Conservation (phyloP, 2,888 invertebrate genomes). For the Diachrysia chrysitis region DNA sequence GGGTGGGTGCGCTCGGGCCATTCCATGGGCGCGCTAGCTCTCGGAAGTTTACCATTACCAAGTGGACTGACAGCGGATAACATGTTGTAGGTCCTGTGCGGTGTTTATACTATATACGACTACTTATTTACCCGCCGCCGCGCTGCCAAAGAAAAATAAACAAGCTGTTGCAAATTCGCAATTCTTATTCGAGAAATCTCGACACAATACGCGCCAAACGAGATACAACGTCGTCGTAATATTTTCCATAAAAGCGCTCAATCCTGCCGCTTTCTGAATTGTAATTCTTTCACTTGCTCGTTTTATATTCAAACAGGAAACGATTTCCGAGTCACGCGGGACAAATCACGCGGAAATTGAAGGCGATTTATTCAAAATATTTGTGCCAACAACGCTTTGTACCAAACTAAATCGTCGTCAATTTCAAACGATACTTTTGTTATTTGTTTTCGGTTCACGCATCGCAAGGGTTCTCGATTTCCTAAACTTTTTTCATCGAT, state of each 20-base stretch:
- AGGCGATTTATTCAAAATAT: slow-evolving; percentile 77
- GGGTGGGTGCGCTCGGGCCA: slow-evolving; percentile 70
- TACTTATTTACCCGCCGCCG: slow-evolving; percentile 5
- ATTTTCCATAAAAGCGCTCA: slow-evolving; percentile 75
- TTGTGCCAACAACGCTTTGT: slow-evolving; percentile 67
- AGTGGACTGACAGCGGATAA: slow-evolving; percentile 14
- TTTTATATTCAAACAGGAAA: slow-evolving; percentile 76
- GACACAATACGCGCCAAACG: slow-evolving; percentile 66
- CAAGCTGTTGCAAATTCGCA: slow-evolving; percentile 16
- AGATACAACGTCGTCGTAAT: slow-evolving; percentile 56
- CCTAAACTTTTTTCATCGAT: slow-evolving; percentile 69
- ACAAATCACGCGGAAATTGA: slow-evolving; percentile 75
- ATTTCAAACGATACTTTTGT: slow-evolving; percentile 55
- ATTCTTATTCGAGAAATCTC: slow-evolving; percentile 33
- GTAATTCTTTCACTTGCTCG: slow-evolving; percentile 54
- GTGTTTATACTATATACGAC: slow-evolving; percentile 11
- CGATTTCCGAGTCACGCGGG: slow-evolving; percentile 63
- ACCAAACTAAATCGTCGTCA: slow-evolving; percentile 14
- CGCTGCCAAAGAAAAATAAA: not conserved
- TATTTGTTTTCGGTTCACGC: slow-evolving; percentile 65
- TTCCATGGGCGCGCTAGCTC: slow-evolving; percentile 63
- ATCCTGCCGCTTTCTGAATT: slow-evolving; percentile 60
- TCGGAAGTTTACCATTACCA: slow-evolving; percentile 43
- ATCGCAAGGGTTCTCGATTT: slow-evolving; percentile 62
- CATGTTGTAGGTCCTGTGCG: slow-evolving; percentile 14